These are phyloP conservation scores for Drosophila orosa DNA, from an alignment of 1,140 invertebrate genomes.

Conservation along the genomic window DNA sequence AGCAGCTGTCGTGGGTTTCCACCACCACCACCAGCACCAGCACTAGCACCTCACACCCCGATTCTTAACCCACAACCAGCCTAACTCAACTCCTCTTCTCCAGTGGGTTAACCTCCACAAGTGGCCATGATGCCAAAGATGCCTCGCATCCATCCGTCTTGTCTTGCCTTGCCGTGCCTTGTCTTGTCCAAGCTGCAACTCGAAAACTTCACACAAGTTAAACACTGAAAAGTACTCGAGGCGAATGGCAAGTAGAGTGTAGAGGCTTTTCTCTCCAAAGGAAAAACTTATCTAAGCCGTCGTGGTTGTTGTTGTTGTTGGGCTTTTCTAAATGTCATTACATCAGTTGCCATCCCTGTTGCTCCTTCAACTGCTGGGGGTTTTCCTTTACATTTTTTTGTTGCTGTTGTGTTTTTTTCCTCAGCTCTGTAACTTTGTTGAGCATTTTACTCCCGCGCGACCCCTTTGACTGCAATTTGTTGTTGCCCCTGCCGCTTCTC, in stretches of 20 bases:
- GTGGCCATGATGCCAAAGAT: slow-evolving; percentile 49
- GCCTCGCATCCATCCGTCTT: slow-evolving; percentile 43
- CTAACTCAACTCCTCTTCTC: not conserved
- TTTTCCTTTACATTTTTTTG: slow-evolving; percentile 32
- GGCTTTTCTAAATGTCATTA: slow-evolving; percentile 68
- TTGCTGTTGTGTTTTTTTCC: not conserved
- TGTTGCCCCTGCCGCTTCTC: not conserved
- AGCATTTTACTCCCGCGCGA: slow-evolving; percentile 14
- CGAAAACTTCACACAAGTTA: slow-evolving; percentile 78
- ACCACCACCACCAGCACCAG: not conserved
- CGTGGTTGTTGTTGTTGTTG: slow-evolving; percentile 20
- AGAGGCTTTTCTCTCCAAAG: slow-evolving; percentile 64
- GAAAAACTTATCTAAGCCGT: slow-evolving; percentile 24
- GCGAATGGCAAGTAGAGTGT: slow-evolving; percentile 40
- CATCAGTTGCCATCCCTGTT: slow-evolving; percentile 46
- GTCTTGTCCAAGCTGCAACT: slow-evolving; percentile 51
- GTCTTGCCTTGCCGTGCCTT: slow-evolving; percentile 39
- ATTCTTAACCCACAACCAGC: slow-evolving; percentile 1
- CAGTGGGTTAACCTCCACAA: slow-evolving; percentile 59
- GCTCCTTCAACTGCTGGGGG: slow-evolving; percentile 27
- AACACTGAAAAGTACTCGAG: slow-evolving; percentile 75
- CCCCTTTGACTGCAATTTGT: slow-evolving; percentile 26
- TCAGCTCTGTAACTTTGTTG: slow-evolving; percentile 35
- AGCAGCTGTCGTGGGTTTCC: slow-evolving; percentile 50
- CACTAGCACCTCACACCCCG: not conserved